Evolutionary conservation across 2,888 invertebrate species (phyloP).

Genomic region (Aelia acuminata): DNA sequence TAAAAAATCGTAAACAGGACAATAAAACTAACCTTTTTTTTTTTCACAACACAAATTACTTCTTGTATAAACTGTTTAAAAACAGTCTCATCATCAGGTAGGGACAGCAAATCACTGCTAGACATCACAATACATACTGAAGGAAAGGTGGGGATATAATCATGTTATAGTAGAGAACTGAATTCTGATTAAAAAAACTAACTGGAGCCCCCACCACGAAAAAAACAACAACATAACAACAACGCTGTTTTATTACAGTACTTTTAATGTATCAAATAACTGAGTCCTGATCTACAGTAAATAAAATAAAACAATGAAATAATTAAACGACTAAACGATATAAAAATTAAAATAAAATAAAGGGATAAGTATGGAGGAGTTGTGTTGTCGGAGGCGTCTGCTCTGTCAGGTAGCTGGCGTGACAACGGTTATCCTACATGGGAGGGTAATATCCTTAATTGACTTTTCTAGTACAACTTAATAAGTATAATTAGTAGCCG

Average conservation of each 20-base stretch:
- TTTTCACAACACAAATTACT: too few relatives aligned
- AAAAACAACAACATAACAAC: not conserved
- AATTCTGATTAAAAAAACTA: too few relatives aligned
- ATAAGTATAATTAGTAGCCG: not conserved
- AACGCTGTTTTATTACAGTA: not conserved
- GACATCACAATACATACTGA: too few relatives aligned
- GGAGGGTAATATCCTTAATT: conserved; percentile 1
- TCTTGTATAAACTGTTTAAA: too few relatives aligned
- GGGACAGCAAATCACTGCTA: too few relatives aligned
- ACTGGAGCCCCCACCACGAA: too few relatives aligned
- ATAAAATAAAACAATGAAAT: not conserved
- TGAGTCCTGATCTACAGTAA: not conserved
- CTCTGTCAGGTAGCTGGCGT: not conserved
- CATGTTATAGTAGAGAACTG: too few relatives aligned
- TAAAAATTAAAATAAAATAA: not conserved
- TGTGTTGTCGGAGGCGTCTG: not conserved
- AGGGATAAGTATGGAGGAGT: not conserved
- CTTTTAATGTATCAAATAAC: not conserved
- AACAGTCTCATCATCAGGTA: too few relatives aligned
- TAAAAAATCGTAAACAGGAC: too few relatives aligned
- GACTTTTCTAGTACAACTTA: not conserved
- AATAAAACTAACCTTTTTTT: too few relatives aligned
- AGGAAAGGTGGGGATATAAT: too few relatives aligned
- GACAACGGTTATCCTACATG: not conserved
- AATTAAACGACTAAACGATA: not conserved